Base-by-base conservation (phyloP, 2,888 invertebrate genomes). In the Sesia bembeciformis region DNA sequence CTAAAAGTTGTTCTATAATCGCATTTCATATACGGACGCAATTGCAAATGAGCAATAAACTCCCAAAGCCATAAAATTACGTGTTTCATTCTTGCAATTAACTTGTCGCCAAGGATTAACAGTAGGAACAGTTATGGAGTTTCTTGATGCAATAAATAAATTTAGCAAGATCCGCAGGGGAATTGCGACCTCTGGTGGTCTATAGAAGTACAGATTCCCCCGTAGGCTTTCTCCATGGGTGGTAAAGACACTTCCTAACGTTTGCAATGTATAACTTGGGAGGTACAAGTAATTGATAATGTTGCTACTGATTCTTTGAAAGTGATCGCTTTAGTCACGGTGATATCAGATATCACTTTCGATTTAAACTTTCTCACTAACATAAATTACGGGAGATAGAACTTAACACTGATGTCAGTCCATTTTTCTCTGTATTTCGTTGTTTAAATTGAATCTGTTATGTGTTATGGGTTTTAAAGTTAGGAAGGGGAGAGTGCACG, bases 61-160 rank as follows among this genome's bases (percentile, higher is more conserved):
- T 53, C 54, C 42, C 42, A 5, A 55, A 38, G 49, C 46, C 46
- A 53, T 38, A 59, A 64, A 61, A 64, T 60, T 60, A 61, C 52
- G 53, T 42, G 8, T 59, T 60, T 57, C 58, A 72, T 66, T 63
- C 57, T 54, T 56, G 62, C 62, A 70, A 67, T 74, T 66, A 68
- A 63, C 60, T 60, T 67, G 68, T 70, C 67, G 60, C 60, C 61
- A 61, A 61, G 62, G 60, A 72, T 68, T 70, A 70, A 68, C 66
- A 65, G 61, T 61, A 63, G 63, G 52, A 58, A 70, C 64, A 64
- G 66, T 64, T 64, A 64, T 64, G 63, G 57, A 59, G 7, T 46
- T 58, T 57, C 59, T 57, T 57, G 57, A 57, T 60, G 55, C 59
- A 62, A 60, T 57, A 62, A 66, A 74, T 70, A 70, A 67, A 70